Conservation (phyloP, 1,140 invertebrate species). For the Drosophila oshimai region DNA sequence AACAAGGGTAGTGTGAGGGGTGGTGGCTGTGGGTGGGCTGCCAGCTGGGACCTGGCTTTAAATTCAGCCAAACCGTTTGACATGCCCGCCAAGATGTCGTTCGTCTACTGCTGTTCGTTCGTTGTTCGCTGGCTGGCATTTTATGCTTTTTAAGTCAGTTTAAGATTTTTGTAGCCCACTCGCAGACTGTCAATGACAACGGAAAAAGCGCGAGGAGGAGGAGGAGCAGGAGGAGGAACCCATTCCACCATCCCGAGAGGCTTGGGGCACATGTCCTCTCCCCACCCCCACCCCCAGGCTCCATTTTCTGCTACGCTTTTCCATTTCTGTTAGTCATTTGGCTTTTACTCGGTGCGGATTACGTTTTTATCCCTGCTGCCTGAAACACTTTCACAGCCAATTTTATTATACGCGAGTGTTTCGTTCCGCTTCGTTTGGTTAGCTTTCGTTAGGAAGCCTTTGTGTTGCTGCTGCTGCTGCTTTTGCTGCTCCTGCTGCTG, state of each 20-base stretch:
- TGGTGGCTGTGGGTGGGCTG: neutral
- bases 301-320: constrained; percentile 22
- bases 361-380: constrained; percentile 76
- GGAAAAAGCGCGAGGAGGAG: neutral
- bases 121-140: constrained; percentile 39
- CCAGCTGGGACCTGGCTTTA: constrained; percentile 43
- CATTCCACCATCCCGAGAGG: constrained; percentile 5
- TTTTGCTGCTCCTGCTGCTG: constrained; percentile 20
- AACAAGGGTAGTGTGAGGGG: constrained; percentile 40
- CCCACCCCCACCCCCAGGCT: neutral
- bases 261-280: constrained; percentile 40
- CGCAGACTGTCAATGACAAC: constrained; percentile 66
- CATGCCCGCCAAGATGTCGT: constrained; percentile 54
- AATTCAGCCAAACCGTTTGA: constrained; percentile 69
- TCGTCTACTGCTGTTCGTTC: constrained; percentile 44
- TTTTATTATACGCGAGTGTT: constrained; percentile 72
- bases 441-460: constrained; percentile 29
- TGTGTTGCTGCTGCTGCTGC: constrained; percentile 33
- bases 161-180: constrained; percentile 71
- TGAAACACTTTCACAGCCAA: constrained; percentile 79
- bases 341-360: constrained; percentile 72
- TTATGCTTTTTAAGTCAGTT: constrained; percentile 79
- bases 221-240: neutral
- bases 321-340: constrained; percentile 73
- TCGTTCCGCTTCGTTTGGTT: constrained; percentile 47